A percentile compares a stretch with the other conserved stretches of the same genome.
Conservation (phyloP, 2,797 vertebrate genomes). For the Rousettus madagascariensis region DNA sequence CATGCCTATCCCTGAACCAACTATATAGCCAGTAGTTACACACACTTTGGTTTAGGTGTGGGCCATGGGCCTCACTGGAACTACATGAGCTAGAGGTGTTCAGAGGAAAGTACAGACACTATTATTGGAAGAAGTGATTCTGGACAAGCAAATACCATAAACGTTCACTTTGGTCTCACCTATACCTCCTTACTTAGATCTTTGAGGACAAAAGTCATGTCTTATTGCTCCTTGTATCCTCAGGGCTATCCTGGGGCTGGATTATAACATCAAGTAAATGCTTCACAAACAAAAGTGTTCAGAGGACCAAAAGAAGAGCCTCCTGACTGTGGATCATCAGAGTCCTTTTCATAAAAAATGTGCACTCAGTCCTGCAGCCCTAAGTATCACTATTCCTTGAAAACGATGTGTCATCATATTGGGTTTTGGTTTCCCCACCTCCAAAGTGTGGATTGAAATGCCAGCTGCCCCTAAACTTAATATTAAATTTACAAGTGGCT, state of each 20-base stretch:
- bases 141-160: not conserved
- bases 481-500: not conserved
- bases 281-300: not conserved
- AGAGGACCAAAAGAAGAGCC: not conserved
- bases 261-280: not conserved
- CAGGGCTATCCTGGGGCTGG: not conserved
- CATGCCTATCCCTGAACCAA: too few species aligned
- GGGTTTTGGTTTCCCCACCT: not conserved
- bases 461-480: not conserved
- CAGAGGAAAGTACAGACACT: not conserved
- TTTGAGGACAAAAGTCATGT: not conserved
- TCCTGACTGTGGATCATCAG: not conserved
- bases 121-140: not conserved
- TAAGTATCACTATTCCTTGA: not conserved
- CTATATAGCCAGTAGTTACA: not conserved
- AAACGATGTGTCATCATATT: fast-evolving
- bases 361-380: fast-evolving
- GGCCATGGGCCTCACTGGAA: not conserved
- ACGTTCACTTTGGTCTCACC: not conserved
- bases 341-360: not conserved
- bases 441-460: not conserved
- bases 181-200: not conserved
- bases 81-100: not conserved
- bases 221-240: not conserved
- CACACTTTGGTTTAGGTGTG: not conserved